Evolutionary conservation across 2,888 invertebrate species (phyloP).

Genomic region (Xylocampa areola): DNA sequence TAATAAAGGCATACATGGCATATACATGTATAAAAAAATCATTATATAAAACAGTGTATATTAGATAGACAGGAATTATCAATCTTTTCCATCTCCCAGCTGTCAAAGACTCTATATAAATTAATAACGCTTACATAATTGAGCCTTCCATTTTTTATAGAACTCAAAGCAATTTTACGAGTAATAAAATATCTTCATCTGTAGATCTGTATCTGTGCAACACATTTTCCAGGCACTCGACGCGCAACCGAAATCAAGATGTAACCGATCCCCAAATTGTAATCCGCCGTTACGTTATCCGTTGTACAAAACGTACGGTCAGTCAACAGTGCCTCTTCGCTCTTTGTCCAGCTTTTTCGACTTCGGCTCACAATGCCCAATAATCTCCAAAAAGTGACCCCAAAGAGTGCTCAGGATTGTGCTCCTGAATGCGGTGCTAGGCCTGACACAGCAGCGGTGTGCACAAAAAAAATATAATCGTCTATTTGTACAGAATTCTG

Average conservation of each 20-base stretch:
- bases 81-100: conserved; percentile 4
- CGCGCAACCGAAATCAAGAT: conserved; percentile 59
- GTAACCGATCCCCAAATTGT: conserved; percentile 72
- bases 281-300: conserved; percentile 70
- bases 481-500: conserved; percentile 74
- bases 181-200: conserved; percentile 63
- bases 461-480: conserved; percentile 79
- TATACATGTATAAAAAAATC: too few species aligned
- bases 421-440: conserved; percentile 71
- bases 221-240: conserved; percentile 61
- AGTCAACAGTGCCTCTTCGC: conserved; percentile 80
- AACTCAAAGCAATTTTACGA: conserved; percentile 76
- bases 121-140: conserved; percentile 44
- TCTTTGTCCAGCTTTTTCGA: conserved; percentile 82
- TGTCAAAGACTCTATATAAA: conserved; percentile 26
- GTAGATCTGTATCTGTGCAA: conserved; percentile 68
- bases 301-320: conserved; percentile 77
- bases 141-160: conserved; percentile 43
- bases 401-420: conserved; percentile 82
- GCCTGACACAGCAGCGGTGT: conserved; percentile 69
- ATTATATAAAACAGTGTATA: too few species aligned
- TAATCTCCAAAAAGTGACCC: conserved; percentile 90
- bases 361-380: conserved; percentile 79
- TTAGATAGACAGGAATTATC: conserved; percentile 22
- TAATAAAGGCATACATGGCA: too few species aligned